These are phyloP conservation scores for Augochlorella aurata DNA, from an alignment of 2,888 invertebrate species.

Conservation along the genomic window DNA sequence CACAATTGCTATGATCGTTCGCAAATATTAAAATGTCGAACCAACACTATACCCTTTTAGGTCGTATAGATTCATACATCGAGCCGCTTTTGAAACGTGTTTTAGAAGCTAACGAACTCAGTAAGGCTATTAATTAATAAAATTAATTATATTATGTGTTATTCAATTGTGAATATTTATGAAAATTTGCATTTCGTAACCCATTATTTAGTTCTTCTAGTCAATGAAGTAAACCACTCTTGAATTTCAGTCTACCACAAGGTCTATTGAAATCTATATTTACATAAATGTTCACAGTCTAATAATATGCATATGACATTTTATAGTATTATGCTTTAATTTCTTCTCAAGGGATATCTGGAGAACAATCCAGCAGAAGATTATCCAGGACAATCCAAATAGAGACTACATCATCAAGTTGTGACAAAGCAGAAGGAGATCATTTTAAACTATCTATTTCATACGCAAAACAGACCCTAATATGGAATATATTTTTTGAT, in stretches of 20 bases:
- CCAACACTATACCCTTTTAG: constrained; percentile 54
- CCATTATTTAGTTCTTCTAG: not conserved
- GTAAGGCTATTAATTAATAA: constrained; percentile 50
- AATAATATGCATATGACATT: not conserved
- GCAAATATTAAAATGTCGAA: constrained; percentile 59
- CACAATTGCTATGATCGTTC: not conserved
- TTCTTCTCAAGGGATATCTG: constrained; percentile 61
- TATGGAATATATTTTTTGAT: constrained; percentile 89
- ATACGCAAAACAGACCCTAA: constrained; percentile 86
- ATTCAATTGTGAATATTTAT: not conserved
- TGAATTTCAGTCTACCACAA: too few relatives aligned
- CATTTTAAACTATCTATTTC: constrained; percentile 87
- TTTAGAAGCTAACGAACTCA: constrained; percentile 55
- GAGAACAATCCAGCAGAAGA: too few relatives aligned
- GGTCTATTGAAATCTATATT: not conserved
- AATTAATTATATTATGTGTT: not conserved
- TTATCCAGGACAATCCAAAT: constrained; percentile 58
- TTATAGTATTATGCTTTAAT: constrained; percentile 1
- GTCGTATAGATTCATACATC: constrained; percentile 57
- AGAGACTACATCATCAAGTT: constrained; percentile 60
- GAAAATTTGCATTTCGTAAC: not conserved
- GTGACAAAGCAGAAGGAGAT: constrained; percentile 79
- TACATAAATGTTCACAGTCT: not conserved
- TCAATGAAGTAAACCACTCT: not conserved
- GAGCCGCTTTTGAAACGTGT: constrained; percentile 65